Percentiles rank a stretch among this genome's conserved stretches.
Evolutionary conservation across 1,140 invertebrate species (phyloP).

Genomic region (Zaprionus ghesquierei): DNA sequence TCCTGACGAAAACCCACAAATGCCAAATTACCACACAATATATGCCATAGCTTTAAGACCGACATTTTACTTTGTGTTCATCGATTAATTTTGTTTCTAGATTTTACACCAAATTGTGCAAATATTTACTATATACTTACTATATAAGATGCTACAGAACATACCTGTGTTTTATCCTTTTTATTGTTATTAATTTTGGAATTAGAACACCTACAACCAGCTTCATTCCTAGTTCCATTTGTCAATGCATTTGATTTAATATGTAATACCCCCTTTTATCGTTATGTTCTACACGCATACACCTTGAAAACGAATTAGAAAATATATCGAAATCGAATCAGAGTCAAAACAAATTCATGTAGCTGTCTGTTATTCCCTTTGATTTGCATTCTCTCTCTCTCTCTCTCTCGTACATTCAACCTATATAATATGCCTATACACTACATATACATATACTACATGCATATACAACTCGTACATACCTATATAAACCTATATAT

Average conservation of each 20-base stretch:
- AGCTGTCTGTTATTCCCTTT: slow-evolving; percentile 51
- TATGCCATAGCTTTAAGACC: slow-evolving; percentile 64
- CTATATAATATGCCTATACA: slow-evolving; percentile 7
- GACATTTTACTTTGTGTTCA: slow-evolving; percentile 61
- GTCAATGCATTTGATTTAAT: slow-evolving; percentile 56
- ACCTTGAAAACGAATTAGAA: slow-evolving; percentile 18
- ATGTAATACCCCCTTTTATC: slow-evolving; percentile 27
- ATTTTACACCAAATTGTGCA: slow-evolving; percentile 43
- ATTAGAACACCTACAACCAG: slow-evolving; percentile 23
- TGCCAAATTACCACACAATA: slow-evolving; percentile 29
- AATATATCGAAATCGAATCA: slow-evolving; percentile 28
- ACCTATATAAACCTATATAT: slow-evolving; percentile 10
- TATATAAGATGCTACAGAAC: slow-evolving; percentile 26
- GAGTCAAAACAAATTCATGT: slow-evolving; percentile 36
- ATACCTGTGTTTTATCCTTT: slow-evolving; percentile 11
- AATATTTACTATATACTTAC: slow-evolving; percentile 31
- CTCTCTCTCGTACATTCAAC: slow-evolving; percentile 18
- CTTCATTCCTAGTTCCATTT: slow-evolving; percentile 39
- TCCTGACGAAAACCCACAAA: slow-evolving; percentile 43
- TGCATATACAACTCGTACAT: slow-evolving; percentile 7
- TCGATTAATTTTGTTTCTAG: slow-evolving; percentile 28
- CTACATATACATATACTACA: slow-evolving; percentile 1
- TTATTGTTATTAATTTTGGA: slow-evolving; percentile 19
- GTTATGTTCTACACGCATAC: slow-evolving; percentile 42
- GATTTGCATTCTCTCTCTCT: slow-evolving; percentile 49